Percentiles rank a stretch among this genome's conserved stretches.
These are phyloP conservation scores for Plectus sambesii DNA, from an alignment of 1,140 invertebrate species.

Conservation along the genomic window DNA sequence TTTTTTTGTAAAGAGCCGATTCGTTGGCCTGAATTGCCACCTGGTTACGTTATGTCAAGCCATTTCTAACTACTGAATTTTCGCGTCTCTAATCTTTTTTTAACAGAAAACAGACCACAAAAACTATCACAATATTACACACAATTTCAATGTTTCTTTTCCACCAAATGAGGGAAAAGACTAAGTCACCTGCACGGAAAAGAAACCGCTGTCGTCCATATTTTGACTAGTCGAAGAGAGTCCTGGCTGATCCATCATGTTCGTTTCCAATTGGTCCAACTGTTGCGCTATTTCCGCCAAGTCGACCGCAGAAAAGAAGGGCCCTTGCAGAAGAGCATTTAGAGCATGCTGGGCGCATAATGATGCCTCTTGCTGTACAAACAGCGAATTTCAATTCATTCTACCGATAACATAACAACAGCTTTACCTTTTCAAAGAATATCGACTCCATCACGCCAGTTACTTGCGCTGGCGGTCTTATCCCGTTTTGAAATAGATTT, in stretches of 20 bases:
- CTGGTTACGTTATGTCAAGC: no score
- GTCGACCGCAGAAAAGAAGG: slow-evolving; percentile 67
- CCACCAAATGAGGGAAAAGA: neutral
- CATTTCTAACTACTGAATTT: no score
- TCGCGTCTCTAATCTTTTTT: no score
- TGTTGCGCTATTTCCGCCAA: slow-evolving; percentile 61
- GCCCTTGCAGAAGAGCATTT: slow-evolving; percentile 67
- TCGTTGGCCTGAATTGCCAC: no score
- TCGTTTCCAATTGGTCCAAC: slow-evolving; percentile 63
- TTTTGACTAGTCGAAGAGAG: slow-evolving; percentile 50
- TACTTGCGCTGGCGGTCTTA: no score
- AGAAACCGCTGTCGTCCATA: slow-evolving; percentile 76
- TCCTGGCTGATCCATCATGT: slow-evolving; percentile 15
- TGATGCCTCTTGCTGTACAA: slow-evolving; percentile 66
- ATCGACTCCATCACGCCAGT: slow-evolving; percentile 20
- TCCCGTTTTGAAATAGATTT: no score
- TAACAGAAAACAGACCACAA: no score
- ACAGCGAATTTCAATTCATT: slow-evolving; percentile 25
- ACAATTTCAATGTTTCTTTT: slow-evolving; percentile 34
- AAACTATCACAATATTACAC: no score
- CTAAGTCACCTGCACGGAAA: slow-evolving; percentile 71
- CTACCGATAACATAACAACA: neutral
- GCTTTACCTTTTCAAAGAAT: slow-evolving; percentile 24
- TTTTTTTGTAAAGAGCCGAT: no score
- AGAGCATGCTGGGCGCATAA: slow-evolving; percentile 76